Evolutionary conservation across 2,888 invertebrate genomes (phyloP), one percentile per base, ranked within the genome.

Genomic region (Zaprionus obscuricornis): DNA sequence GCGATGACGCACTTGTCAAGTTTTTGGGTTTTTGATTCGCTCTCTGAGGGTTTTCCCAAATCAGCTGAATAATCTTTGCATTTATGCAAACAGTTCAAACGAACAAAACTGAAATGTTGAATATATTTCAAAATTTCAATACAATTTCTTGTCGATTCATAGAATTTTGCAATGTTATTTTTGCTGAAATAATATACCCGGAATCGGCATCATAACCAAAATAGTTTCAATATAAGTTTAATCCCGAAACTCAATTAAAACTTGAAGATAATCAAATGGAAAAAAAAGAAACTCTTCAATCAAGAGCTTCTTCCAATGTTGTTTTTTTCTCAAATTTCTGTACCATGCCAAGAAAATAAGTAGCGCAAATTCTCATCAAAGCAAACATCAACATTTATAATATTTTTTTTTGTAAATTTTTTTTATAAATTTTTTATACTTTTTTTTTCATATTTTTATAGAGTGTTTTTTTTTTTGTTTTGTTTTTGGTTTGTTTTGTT

Each of bases 311-410:
- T n/a, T n/a, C n/a, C n/a, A n/a, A n/a, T n/a, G n/a, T n/a, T 20
- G 8, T 37, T 11, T 10, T 29, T 29, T 11, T 6, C 11, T 24
- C 8, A 24, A 16, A 39, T 4, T 36, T 66, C 29, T 39, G 27
- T 49, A 24, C 45, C 75, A 58, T 60, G 60, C 84, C 43, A 83
- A 56, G 58, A 67, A 78, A 77, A 73, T 82, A 47, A 76, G 34
- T 58, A 65, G 55, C 36, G 27, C 47, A 33, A 24, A 45, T 46
- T 60, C 51, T 71, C 60, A 68, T 82, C 54, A 54, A 76, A 81
- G 73, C 78, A 86, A 83, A 83, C 75, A 82, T 71, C 72, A 85
- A 69, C 73, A 75, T 84, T 75, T n/a, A n/a, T n/a, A n/a, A n/a
- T 86, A 85, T 76, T 72, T 66, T 74, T 82, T 78, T 73, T 68